Base-by-base conservation (phyloP, 2,113 vertebrate genomes). In the Thamnaconus septentrionalis region DNA sequence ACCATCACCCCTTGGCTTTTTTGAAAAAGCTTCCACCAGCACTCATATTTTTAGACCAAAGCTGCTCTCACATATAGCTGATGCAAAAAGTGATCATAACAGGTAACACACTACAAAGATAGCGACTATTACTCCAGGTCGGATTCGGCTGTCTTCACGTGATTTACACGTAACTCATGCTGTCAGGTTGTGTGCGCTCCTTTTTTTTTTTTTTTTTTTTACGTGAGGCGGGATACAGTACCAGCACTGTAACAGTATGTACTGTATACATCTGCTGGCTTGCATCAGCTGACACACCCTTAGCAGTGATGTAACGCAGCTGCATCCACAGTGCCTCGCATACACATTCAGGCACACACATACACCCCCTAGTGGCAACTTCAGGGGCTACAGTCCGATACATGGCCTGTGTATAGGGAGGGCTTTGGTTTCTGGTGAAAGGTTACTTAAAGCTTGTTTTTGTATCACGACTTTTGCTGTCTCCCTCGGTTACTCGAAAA, bases 361-460 rank as follows among this genome's bases (percentile, higher is more conserved):
- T 3, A 12, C 53, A 3, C 70, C 67, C 58, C 53, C 79, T 75
- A 52, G 50, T 82, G 82, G 74, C 45, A 39, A 12, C 56, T 44
- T 18, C 8, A 43, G 53, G 41, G 45, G 7, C 6, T 57, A 11
- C 64, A 71, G 53, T 5, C 41, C 48, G 1, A 54, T 31, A 31
- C 18, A 31, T 31, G 18, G 18, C 18, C 18, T 31, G 18, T 31
- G 18, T 31, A 31, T 31, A 31, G 18, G 18, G 18, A 31, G 18
- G 18, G 18, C 18, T 31, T 31, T 31, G 18, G 18, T 31, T 31
- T 2, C 18, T 31, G 18, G 18, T 31, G 18, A 31, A 31, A 31
- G 18, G 18, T 31, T 31, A 31, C 18, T 31, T 31, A 31, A 31
- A 31, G 18, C 18, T 31, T 31, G 18, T 31, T 31, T 31, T 31